These are phyloP conservation scores for Nephila pilipes DNA, from an alignment of 1,140 invertebrate species.

Conservation along the genomic window DNA sequence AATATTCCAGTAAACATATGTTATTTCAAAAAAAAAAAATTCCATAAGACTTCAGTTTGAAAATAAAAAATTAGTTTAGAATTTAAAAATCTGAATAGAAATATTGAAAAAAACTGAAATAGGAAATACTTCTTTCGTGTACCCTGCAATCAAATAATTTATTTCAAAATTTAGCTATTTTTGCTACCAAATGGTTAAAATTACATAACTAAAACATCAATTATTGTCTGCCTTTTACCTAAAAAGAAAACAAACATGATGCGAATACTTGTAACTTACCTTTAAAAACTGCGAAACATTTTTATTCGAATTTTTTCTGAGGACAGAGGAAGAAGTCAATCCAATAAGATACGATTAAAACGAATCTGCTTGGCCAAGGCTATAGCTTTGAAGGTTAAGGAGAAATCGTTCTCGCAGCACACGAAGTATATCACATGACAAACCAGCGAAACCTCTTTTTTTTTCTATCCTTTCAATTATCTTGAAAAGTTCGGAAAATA, in stretches of 20 bases:
- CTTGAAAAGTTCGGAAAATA: not conserved
- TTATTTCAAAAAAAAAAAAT: no score
- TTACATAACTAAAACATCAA: not conserved
- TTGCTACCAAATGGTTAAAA: no score
- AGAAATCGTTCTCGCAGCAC: not conserved
- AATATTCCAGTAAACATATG: no score
- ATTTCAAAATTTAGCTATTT: no score
- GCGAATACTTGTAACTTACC: not conserved
- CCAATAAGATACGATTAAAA: not conserved
- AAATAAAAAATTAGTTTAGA: no score
- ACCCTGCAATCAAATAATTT: no score
- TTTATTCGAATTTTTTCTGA: not conserved
- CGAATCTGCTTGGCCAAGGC: not conserved
- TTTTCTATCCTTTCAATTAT: conserved; percentile 7
- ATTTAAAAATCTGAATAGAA: no score
- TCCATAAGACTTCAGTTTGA: no score
- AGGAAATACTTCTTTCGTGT: no score
- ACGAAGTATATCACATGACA: not conserved
- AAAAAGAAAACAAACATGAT: not conserved
- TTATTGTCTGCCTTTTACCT: not conserved
- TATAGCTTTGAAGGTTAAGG: not conserved
- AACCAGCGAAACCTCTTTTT: not conserved
- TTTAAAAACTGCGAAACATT: not conserved
- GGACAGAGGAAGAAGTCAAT: not conserved
- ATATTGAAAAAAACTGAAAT: no score